A percentile compares a stretch with the other conserved stretches of the same genome.
These are phyloP conservation scores for Scomber colias DNA, from an alignment of 2,113 vertebrate genomes.

Conservation along the genomic window DNA sequence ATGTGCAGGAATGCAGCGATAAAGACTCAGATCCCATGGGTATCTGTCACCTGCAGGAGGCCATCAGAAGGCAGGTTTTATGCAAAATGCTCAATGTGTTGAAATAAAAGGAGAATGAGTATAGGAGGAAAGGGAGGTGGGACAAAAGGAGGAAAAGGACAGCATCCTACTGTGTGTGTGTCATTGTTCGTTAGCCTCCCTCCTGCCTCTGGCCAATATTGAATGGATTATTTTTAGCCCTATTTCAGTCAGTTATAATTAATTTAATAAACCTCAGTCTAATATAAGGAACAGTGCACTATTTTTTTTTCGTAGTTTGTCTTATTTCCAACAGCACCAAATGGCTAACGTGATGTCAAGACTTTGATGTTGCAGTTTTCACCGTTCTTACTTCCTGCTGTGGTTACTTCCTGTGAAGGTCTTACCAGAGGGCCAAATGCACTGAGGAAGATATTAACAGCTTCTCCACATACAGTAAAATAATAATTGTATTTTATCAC, in stretches of 20 bases:
- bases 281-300: background rate
- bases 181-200: conserved; percentile 27
- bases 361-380: conserved; percentile 32
- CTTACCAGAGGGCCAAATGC: conserved; percentile 27
- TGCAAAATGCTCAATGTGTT: conserved; percentile 32
- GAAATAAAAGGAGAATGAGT: conserved; percentile 27
- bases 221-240: conserved; percentile 23
- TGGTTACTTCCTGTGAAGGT: background rate
- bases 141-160: conserved; percentile 10
- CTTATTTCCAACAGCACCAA: conserved; percentile 7
- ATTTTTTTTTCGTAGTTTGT: conserved; percentile 11
- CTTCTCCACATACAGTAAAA: conserved; percentile 29
- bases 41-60: conserved; percentile 42
- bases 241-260: conserved; percentile 21
- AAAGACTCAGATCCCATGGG: conserved; percentile 47
- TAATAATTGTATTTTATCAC: conserved; percentile 48
- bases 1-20: conserved; percentile 37
- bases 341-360: background rate
- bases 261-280: conserved; percentile 28
- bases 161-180: conserved; percentile 22
- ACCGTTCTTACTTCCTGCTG: conserved; percentile 28
- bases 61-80: conserved; percentile 27
- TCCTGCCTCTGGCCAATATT: conserved; percentile 17
- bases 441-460: conserved; percentile 26
- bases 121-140: background rate